Evolutionary conservation across 2,888 invertebrate species (phyloP), one percentile per base, ranked within the genome.

Genomic region (Ophion obscuratus): DNA sequence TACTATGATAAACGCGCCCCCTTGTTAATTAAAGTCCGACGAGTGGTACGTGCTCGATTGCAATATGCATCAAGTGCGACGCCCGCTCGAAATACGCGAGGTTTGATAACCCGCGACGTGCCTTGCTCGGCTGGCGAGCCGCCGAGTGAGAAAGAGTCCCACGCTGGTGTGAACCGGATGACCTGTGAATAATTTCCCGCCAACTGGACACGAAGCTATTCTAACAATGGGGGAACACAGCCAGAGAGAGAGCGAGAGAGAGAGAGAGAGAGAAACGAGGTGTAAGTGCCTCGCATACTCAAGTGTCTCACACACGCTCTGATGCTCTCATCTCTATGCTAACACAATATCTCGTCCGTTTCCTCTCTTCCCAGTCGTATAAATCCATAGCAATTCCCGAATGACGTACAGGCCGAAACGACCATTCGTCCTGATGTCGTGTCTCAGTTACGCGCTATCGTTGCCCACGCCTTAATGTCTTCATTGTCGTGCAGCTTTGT

Each of bases 111-210:
- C 79, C 44, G 7, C 44, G 44, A 44, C 44, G 44, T 44, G 44
- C 10, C 44, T 44, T 44, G 44, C 17, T 59, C 24, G 31, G n/a
- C 31, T 11, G 47, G 44, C 10, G 57, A 40, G 24, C 47, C n/a
- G 61, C 59, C 17, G 64, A 67, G 78, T 14, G 74, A 81, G 85
- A 61, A 59, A 81, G 75, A 78, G 78, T 57, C 62, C 79, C 40
- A 67, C 2, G 36, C 20, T 78, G 75, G 81, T 78, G 75, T 64
- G 83, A 70, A 67, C 85, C 85, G 85, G 85, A 85, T 85, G 85
- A 82, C 70, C 79, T 71, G 85, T 85, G 85, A 85, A 82, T 82
- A 85, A 85, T 85, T 85, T 85, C 85, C 82, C 79, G 85, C 77
- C 59, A 79, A 82, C 85, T 82, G 85, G 85, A 82, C 85, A 80